Evolutionary conservation across 2,888 invertebrate genomes (phyloP).

Genomic region (Marronus borbonicus): DNA sequence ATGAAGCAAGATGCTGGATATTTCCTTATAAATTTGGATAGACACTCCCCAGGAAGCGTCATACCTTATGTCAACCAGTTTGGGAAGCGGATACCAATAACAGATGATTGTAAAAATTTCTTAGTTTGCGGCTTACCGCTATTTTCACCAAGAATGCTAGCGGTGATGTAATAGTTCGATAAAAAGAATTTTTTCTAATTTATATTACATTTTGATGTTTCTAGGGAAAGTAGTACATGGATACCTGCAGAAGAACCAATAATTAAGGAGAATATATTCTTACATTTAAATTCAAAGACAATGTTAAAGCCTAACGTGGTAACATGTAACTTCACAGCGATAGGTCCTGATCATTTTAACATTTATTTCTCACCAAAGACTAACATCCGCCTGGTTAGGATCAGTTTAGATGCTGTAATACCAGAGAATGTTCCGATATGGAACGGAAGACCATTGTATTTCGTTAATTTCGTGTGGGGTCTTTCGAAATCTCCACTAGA

Average conservation of each 20-base stretch:
- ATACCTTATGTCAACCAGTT: constrained; percentile 38
- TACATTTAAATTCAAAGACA: constrained; percentile 33
- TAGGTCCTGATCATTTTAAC: constrained; percentile 78
- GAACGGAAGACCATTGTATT: constrained; percentile 63
- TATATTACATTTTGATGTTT: constrained; percentile 12
- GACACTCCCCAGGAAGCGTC: constrained; percentile 43
- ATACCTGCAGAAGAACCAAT: constrained; percentile 41
- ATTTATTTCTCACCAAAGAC: constrained; percentile 75
- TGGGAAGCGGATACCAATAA: constrained; percentile 12
- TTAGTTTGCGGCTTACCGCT: constrained; percentile 50
- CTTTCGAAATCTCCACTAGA: constrained; percentile 59
- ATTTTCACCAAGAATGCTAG: constrained; percentile 39
- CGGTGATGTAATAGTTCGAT: constrained; percentile 41
- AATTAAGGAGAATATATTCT: constrained; percentile 12
- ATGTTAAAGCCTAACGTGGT: constrained; percentile 1
- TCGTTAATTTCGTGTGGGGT: constrained; percentile 62
- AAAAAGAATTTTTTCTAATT: background rate
- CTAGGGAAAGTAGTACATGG: constrained; percentile 42
- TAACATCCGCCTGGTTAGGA: constrained; percentile 71
- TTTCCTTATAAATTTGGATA: constrained; percentile 49
- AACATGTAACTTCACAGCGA: constrained; percentile 42
- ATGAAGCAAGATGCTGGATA: constrained; percentile 46
- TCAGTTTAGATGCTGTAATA: constrained; percentile 71
- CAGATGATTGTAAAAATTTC: constrained; percentile 44
- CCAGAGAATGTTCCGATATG: constrained; percentile 54